Base-by-base conservation (phyloP, 1,140 invertebrate genomes). In the Panagrolaimus sp. region DNA sequence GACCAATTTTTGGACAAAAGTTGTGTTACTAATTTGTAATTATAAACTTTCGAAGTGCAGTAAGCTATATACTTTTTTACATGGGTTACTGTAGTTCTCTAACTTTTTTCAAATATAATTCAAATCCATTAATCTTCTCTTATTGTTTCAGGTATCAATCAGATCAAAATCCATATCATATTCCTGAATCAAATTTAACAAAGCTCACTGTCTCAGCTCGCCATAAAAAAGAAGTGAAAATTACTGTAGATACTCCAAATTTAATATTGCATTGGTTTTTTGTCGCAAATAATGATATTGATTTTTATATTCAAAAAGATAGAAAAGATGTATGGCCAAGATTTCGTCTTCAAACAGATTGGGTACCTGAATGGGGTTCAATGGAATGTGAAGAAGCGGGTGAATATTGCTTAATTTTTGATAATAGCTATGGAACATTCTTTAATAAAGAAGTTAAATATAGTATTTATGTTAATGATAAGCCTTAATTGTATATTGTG, bases 181-280 rank as follows among this genome's bases (percentile, higher is more conserved):
- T 74, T 3, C 25, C n/a, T 4, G 66, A 75, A 16, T 63, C 38
- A 7, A 31, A 68, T 16, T 42, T 74, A 9, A 53, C 25, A 9
- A 74, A 74, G 51, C 20, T 74, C 11, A 20, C 38, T 38, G 63
- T 74, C 16, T 68, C 72, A 31, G 73, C 72, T 8, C 20, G 72
- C 4, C 38, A 45, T 53, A 27, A 62, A 16, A 43, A 63, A 42
- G 67, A 72, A 13, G 31, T 74, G 13, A 57, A 74, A 13, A 25
- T 74, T 43, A 51, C 25, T 11, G 66, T 69, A n/a, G 20, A 57
- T 42, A 45, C 16, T n/a, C 8, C n/a, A 16, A 62, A 44, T 5
- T 42, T 5, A 5, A 42, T 72, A n/a, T 20, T 74, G 20, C 73
- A 69, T 16, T 74, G 72, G 72, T 73, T 64, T 20, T 75, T 74